Conservation (phyloP, 1,140 invertebrate genomes). For the Acromyrmex heyeri region DNA sequence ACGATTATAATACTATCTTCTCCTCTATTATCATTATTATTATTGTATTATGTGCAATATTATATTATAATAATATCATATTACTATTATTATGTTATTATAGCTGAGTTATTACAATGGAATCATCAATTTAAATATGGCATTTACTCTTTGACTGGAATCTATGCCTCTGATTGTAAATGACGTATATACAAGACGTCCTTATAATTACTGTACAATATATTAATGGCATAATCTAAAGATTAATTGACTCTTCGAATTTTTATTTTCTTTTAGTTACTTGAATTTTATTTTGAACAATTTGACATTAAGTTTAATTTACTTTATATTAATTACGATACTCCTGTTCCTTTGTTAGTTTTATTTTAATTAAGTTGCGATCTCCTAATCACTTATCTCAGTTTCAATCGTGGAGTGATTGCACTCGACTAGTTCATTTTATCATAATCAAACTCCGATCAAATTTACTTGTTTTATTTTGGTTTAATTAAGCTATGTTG, state of each 20-base stretch:
- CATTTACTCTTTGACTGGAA: not conserved
- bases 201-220: not conserved
- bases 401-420: conserved; percentile 17
- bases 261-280: not conserved
- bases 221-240: not conserved
- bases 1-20: no score
- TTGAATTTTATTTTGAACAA: not conserved
- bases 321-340: not conserved
- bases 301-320: not conserved
- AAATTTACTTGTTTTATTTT: not conserved
- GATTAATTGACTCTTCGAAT: not conserved
- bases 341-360: not conserved
- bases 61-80: not conserved
- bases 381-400: conserved; percentile 19
- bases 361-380: not conserved
- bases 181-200: not conserved
- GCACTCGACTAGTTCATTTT: not conserved
- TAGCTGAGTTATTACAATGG: not conserved
- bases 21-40: not conserved
- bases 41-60: not conserved
- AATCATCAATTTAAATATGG: not conserved
- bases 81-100: conserved; percentile 15
- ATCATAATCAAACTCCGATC: conserved; percentile 15
- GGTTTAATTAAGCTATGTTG: conserved; percentile 10
- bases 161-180: not conserved